phyloP scores from a whole-genome alignment of 1,140 invertebrate genomes.

The Microplitis mediator region DNA sequence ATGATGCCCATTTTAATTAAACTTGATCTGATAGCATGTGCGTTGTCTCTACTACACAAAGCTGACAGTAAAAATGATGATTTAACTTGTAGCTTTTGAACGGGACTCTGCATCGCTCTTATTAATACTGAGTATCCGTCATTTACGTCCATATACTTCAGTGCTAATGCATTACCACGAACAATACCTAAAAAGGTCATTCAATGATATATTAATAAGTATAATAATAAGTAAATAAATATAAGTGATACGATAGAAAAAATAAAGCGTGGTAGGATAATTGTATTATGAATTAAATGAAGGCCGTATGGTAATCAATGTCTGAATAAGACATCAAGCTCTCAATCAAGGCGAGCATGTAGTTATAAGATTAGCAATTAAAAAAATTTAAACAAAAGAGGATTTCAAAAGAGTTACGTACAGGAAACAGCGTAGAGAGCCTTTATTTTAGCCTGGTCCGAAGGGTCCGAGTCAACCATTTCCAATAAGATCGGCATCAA shows the following conservation, averaged over 20 bases:
- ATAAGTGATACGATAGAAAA: background rate
- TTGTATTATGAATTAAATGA: background rate
- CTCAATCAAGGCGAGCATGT: background rate
- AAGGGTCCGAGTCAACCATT: slow-evolving; percentile 69
- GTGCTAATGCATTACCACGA: slow-evolving; percentile 65
- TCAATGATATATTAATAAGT: background rate
- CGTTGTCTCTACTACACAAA: slow-evolving; percentile 65
- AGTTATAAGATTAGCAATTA: no score
- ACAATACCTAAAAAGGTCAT: slow-evolving; percentile 63
- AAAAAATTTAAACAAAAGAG: background rate
- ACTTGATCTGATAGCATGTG: slow-evolving; percentile 63
- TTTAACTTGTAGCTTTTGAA: slow-evolving; percentile 71
- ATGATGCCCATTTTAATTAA: slow-evolving; percentile 67
- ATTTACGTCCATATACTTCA: slow-evolving; percentile 65
- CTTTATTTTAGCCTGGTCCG: slow-evolving; percentile 67
- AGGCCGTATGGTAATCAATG: background rate
- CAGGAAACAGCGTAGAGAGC: slow-evolving; percentile 78
- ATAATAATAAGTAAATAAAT: background rate
- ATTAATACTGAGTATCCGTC: slow-evolving; percentile 70
- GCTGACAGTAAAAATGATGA: slow-evolving; percentile 71
- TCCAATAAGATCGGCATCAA: slow-evolving; percentile 70
- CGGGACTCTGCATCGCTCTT: slow-evolving; percentile 65
- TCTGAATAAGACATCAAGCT: background rate
- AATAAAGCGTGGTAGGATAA: no score
- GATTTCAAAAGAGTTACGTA: slow-evolving; percentile 56